These are phyloP conservation scores for Daktulosphaira vitifoliae DNA, from an alignment of 1,140 invertebrate species.

Conservation along the genomic window DNA sequence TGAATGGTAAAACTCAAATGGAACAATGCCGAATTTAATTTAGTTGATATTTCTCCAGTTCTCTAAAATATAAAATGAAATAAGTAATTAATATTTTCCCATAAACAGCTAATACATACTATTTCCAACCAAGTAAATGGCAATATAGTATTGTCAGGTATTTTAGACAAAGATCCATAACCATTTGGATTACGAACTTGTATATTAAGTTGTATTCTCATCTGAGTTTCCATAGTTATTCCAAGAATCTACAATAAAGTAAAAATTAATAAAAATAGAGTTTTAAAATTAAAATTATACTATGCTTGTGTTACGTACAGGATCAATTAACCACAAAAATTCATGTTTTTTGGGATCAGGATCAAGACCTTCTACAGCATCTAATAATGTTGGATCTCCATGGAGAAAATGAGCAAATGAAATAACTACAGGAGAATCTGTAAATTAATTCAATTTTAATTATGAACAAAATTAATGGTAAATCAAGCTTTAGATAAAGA, in stretches of 20 bases:
- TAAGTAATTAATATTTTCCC: background rate
- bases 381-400: conserved; percentile 46
- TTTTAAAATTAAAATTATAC: no score
- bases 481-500: background rate
- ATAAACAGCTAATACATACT: conserved; percentile 33
- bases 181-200: conserved; percentile 36
- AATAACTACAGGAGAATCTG: conserved; percentile 38
- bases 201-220: conserved; percentile 39
- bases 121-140: conserved; percentile 40
- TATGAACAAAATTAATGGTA: no score
- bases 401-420: conserved; percentile 39
- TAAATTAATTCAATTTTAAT: no score
- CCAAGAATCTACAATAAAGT: conserved; percentile 39
- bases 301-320: background rate
- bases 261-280: background rate
- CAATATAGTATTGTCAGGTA: conserved; percentile 38
- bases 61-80: conserved; percentile 9
- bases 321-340: conserved; percentile 47
- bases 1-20: conserved; percentile 11
- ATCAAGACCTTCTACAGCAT: conserved; percentile 68
- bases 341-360: conserved; percentile 66
- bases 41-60: conserved; percentile 3
- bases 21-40: background rate
- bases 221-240: conserved; percentile 38
- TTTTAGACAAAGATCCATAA: background rate